Percentiles rank a stretch among this genome's conserved stretches.
Conservation (phyloP, 2,113 vertebrate genomes). For the Lycocorax pyrrhopterus region DNA sequence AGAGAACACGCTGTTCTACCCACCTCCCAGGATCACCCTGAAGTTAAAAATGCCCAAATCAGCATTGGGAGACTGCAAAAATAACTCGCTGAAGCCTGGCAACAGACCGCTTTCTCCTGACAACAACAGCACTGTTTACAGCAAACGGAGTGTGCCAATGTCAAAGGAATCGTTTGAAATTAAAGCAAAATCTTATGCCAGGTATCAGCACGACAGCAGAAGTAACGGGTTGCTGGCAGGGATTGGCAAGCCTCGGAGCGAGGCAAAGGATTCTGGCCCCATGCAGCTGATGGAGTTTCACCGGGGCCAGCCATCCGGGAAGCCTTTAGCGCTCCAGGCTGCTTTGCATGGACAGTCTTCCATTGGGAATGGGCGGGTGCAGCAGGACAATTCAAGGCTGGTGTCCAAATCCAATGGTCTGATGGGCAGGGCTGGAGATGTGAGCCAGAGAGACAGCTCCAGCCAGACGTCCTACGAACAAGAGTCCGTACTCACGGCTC, state of each 20-base stretch:
- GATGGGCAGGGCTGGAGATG: slow-evolving; percentile 70
- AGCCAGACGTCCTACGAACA: slow-evolving; percentile 77
- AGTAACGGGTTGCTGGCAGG: slow-evolving; percentile 78
- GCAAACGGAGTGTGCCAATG: slow-evolving; percentile 38
- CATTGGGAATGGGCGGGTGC: slow-evolving; percentile 79
- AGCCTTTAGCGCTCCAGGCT: slow-evolving; percentile 82
- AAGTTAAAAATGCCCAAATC: slow-evolving; percentile 95
- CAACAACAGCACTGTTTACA: slow-evolving; percentile 67
- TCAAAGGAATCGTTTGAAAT: slow-evolving; percentile 70
- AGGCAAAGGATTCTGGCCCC: slow-evolving; percentile 49
- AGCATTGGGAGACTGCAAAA: slow-evolving; percentile 77
- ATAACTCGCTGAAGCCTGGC: slow-evolving; percentile 75
- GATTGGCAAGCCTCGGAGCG: slow-evolving; percentile 54
- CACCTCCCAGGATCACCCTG: slow-evolving; percentile 92
- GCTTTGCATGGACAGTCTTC: slow-evolving; percentile 85
- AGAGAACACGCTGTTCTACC: slow-evolving; percentile 85
- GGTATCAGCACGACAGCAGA: slow-evolving; percentile 75
- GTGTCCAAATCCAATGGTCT: slow-evolving; percentile 80
- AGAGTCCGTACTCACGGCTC: slow-evolving; percentile 63
- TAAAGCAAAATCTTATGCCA: slow-evolving; percentile 76
- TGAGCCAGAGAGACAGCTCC: slow-evolving; percentile 81
- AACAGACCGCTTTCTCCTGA: slow-evolving; percentile 82
- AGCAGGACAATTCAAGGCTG: slow-evolving; percentile 66
- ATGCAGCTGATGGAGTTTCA: slow-evolving; percentile 54
- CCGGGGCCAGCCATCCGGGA: slow-evolving; percentile 75